Base-by-base conservation (phyloP, 2,113 vertebrate genomes). In the Cryptomyrus ogoouensis region DNA sequence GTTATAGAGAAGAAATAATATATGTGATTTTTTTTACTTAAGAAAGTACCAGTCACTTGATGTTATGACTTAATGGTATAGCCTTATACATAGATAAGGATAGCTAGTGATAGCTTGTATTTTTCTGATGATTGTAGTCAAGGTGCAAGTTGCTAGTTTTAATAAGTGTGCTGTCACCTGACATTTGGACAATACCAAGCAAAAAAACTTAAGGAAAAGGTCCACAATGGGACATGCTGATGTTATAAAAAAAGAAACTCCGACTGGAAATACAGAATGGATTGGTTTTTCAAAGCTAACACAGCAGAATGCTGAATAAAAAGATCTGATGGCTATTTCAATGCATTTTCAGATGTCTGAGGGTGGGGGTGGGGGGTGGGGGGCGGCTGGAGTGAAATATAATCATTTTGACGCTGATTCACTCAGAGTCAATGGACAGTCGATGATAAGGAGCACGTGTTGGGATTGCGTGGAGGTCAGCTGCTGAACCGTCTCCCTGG, bases 261-360 rank as follows among this genome's bases (percentile, higher is more conserved):
- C 2, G 31, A 50, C 66, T 83, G 70, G 70, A 53, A 15, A 46
- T 66, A n/a, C 1, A 5, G 66, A 74, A 50, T 35, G 50, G 49
- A 52, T 27, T 35, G 66, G n/a, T 83, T 89, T 56, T 35, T 74
- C 19, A 27, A 21, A 50, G 46, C 70, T 83, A 10, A 35, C 62
- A 88, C 87, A 70, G 56, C 58, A 56, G 21, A 70, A 58, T 88
- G 66, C 44, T 88, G 88, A 74, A 21, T 88, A 70, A 70, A 88
- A 88, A 70, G 58, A 80, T 42, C 74, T 80, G 74, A 70, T 31
- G 62, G 46, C 21, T 66, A 35, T 47, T 62, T 88, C 10, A 66
- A 44, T 15, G 39, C 74, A 80, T 80, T 88, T 88, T 70, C n/a
- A 88, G 58, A 56, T 35, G 42, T 46, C 17, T 83, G 80, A 7